These are phyloP conservation scores for Oophaga pumilio DNA, from an alignment of 2,113 vertebrate genomes.

Conservation along the genomic window DNA sequence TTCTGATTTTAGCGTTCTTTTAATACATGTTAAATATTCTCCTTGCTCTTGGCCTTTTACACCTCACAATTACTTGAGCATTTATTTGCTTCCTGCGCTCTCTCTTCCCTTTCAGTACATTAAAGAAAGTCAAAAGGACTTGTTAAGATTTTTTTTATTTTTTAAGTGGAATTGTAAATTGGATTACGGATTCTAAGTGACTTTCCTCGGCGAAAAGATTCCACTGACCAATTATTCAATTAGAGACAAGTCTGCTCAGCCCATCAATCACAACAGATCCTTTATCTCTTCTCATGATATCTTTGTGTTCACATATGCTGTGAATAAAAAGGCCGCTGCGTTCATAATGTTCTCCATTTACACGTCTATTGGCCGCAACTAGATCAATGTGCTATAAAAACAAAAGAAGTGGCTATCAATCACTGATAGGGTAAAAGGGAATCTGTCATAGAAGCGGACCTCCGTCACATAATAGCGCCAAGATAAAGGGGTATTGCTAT, in stretches of 20 bases:
- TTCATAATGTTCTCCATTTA: background rate
- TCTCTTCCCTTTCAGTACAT: background rate
- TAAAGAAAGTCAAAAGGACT: background rate
- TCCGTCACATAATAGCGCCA: background rate
- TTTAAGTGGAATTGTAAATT: constrained; percentile 29
- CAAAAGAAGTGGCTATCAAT: background rate
- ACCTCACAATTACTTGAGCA: background rate
- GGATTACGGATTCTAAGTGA: constrained; percentile 35
- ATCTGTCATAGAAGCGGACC: background rate
- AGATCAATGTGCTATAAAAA: background rate
- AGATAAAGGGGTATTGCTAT: too few relatives aligned
- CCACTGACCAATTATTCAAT: constrained; percentile 43
- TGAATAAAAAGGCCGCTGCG: constrained; percentile 12
- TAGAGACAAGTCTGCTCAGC: constrained; percentile 27
- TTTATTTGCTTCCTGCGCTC: background rate
- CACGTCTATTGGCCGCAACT: constrained; percentile 9
- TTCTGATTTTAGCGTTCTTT: too few relatives aligned
- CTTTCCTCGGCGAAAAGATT: constrained; percentile 36
- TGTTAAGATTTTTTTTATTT: background rate
- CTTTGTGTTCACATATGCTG: constrained; percentile 28
- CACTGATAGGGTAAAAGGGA: background rate
- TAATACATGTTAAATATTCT: background rate
- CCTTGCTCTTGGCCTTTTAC: background rate
- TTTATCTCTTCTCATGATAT: constrained; percentile 11
- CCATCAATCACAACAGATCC: constrained; percentile 7